Conservation (phyloP, 2,888 invertebrate genomes). For the Neoaliturus tenellus region DNA sequence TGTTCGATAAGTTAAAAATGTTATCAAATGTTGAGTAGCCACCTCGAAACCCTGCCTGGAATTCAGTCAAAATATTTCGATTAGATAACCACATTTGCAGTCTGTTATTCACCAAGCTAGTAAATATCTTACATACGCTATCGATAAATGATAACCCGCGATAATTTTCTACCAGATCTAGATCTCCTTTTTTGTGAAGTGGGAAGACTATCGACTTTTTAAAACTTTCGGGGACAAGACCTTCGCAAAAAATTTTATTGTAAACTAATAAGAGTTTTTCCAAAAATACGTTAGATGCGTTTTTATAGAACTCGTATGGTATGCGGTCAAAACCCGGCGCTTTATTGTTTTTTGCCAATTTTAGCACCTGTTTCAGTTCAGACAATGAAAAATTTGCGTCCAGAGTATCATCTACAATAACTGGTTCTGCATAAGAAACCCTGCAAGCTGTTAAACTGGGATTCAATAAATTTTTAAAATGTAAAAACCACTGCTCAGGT, state of each 20-base stretch:
- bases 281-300: neutral
- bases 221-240: conserved; percentile 42
- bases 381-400: neutral
- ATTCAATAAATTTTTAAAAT: conserved; percentile 31
- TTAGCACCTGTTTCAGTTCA: neutral
- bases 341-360: conserved; percentile 2
- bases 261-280: neutral
- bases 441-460: neutral
- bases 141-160: conserved; percentile 56
- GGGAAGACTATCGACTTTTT: conserved; percentile 50
- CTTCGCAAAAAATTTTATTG: conserved; percentile 41
- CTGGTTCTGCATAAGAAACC: conserved; percentile 36
- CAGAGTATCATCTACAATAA: neutral
- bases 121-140: conserved; percentile 51
- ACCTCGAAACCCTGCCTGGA: conserved; percentile 62
- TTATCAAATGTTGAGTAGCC: conserved; percentile 59
- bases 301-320: conserved; percentile 43
- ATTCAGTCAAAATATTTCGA: conserved; percentile 58
- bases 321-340: conserved; percentile 44
- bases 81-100: conserved; percentile 53
- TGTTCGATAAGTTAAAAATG: conserved; percentile 57
- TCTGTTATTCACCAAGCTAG: conserved; percentile 45
- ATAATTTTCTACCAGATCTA: conserved; percentile 43
- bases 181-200: conserved; percentile 54
- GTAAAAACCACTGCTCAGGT: neutral